Evolutionary conservation across 2,797 vertebrate genomes (phyloP), one percentile per base, ranked within the genome.

Genomic region (Characodon lateralis): DNA sequence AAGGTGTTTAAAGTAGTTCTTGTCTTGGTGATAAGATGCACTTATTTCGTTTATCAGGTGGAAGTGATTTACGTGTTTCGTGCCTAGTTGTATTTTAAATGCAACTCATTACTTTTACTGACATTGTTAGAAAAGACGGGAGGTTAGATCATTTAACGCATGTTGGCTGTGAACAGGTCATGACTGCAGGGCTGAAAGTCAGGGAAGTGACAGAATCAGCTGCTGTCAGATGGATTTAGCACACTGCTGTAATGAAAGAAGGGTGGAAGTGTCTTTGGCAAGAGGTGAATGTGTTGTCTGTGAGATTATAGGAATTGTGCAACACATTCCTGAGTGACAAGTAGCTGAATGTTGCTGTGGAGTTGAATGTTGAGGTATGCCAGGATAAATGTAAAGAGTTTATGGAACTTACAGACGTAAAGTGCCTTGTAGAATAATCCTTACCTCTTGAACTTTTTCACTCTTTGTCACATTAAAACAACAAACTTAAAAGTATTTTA

Each of bases 251-350:
- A 56, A 73, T 18, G 72, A 16, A 20, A 78, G 39, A 77, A 50
- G 51, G 6, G 22, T 31, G 68, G 48, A 73, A 76, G 71, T 72
- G 71, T 68, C 73, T 83, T 75, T 85, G 75, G 79, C 85, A 85
- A 41, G 28, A 77, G 80, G 72, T 73, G 74, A 86, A 68, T 13
- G 78, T 73, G 78, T 88, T 91, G 88, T 89, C 85, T 76, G 80
- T 71, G 65, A 83, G 76, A 88, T 85, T 82, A 69, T 74, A 58
- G 75, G 66, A 66, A 86, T 78, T 82, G 82, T 79, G 82, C 35
- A 46, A 68, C 14, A 22, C 78, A 83, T 86, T 90, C 87, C 83
- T 80, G 83, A 81, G 76, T 79, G 85, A 82, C 84, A 88, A 66
- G 71, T 83, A 80, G 74, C 73, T 76, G 55, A 58, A 41, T 72